Base-by-base conservation (phyloP, 2,888 invertebrate genomes). In the Noctuana brunneofusca region DNA sequence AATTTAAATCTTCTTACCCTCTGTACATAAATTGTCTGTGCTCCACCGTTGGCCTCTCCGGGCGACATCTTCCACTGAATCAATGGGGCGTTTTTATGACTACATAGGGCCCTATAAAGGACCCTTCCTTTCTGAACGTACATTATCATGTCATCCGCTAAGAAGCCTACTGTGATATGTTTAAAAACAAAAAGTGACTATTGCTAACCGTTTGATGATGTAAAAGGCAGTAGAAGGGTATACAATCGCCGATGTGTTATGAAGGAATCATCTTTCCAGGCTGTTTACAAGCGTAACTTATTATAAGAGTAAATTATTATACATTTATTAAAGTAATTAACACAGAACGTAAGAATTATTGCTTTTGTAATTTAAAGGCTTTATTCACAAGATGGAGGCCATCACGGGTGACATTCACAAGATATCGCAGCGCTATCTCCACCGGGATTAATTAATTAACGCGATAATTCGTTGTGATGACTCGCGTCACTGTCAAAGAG, bases 31-130 rank as follows among this genome's bases (percentile, higher is more conserved):
- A 4, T 60, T 49, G 11, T 20, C 60, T 55, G 48, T 55, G 53
- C 20, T 11, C 20, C 54, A 49, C 48, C 60, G 54, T 54, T 54
- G 54, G 60, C 60, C 60, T 53, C 60, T 60, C 24, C 38, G 16
- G 12, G 27, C 60, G 62, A 63, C 56, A 63, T 63, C 50, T 60
- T 60, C 46, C 32, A 16, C 56, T 55, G 56, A 63, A 63, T 63
- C 63, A 63, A 63, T 63, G 63, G 50, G 63, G 63, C 63, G 63
- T 63, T 63, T 63, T 63, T 63, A 63, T 56, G 63, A 32, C 56
- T 56, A 43, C 63, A 56, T 41, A 43, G 62, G 63, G 63, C 50
- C 55, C 35, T 16, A 43, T 56, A 63, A 56, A 63, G 50, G 30
- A n/a, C 22, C 62, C 50, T 41, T 43, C 41, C 63, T 56, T 48